Evolutionary conservation across 2,113 vertebrate species (phyloP), one percentile per base, ranked within the genome.

Genomic region (Actenoides lindsayi): DNA sequence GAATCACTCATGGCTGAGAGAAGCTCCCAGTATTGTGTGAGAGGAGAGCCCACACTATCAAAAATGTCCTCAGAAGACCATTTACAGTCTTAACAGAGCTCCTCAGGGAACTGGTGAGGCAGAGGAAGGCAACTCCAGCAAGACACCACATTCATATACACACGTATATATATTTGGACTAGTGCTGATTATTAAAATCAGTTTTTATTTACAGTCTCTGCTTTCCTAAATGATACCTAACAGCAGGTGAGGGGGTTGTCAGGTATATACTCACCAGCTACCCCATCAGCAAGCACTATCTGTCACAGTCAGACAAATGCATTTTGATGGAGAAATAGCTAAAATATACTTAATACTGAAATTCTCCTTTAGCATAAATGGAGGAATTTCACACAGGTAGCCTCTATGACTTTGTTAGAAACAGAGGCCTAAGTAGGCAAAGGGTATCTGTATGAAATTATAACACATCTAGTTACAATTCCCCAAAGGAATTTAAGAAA

Each of bases 251-350:
- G 17, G 11, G 33, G 7, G 27, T 28, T 86, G 50, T 30, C 33
- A 86, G 18, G 13, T 62, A 10, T 14, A 71, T 59, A 69, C 16
- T 70, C 56, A 48, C 9, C 44, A 83, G n/a, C 13, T 78, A 75
- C 20, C 12, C 50, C 42, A 88, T 10, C 31, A 70, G 33, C 42
- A 62, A 70, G 33, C 42, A 62, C 37, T 54, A 59, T 18, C 27
- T 30, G n/a, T 10, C 19, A 57, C 0, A 27, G 0, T 39, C 35
- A 6, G 53, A 56, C 7, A 64, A 71, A 81, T 35, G 15, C 53
- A n/a, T 82, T 92, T 81, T 17, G 6, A 54, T 41, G 28, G 24
- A 79, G 16, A 16, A 83, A 50, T 59, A 14, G 21, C 64, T 88
- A 69, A 90, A 90, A 59, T 6, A n/a, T 64, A 67, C 6, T 83